These are phyloP conservation scores for Blastobasis lacticolella DNA, from an alignment of 2,888 invertebrate species.

Conservation along the genomic window DNA sequence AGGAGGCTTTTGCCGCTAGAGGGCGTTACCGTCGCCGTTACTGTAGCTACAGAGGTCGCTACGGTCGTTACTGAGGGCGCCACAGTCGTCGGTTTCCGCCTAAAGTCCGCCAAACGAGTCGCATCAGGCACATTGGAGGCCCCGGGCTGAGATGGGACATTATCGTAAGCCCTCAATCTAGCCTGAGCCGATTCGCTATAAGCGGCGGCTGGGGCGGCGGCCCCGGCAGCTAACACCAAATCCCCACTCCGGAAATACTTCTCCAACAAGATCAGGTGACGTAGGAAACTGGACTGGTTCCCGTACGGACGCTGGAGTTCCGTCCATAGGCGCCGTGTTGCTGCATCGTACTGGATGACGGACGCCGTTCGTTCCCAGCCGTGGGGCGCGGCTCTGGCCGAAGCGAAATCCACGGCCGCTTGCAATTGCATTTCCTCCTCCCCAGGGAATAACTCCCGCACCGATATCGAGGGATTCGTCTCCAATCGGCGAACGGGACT, in stretches of 20 bases:
- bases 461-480: constrained; percentile 87
- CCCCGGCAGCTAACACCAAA: constrained; percentile 80
- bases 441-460: constrained; percentile 85
- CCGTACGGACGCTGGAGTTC: constrained; percentile 90
- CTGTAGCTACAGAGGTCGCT: constrained; percentile 47
- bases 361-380: constrained; percentile 89
- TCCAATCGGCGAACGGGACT: constrained; percentile 78
- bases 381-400: constrained; percentile 82
- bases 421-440: constrained; percentile 87
- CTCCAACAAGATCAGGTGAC: constrained; percentile 86
- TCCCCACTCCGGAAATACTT: constrained; percentile 90
- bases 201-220: constrained; percentile 82
- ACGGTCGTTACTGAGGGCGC: constrained; percentile 35
- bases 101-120: constrained; percentile 19
- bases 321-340: constrained; percentile 87
- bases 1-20: constrained; percentile 59
- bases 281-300: constrained; percentile 88
- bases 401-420: constrained; percentile 83
- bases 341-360: constrained; percentile 85
- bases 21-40: constrained; percentile 6
- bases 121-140: constrained; percentile 29
- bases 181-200: constrained; percentile 88
- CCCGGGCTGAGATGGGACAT: constrained; percentile 30
- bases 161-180: constrained; percentile 84
- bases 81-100: constrained; percentile 42